Conservation (phyloP, 2,113 vertebrate genomes). For the Perognathus longimembris region DNA sequence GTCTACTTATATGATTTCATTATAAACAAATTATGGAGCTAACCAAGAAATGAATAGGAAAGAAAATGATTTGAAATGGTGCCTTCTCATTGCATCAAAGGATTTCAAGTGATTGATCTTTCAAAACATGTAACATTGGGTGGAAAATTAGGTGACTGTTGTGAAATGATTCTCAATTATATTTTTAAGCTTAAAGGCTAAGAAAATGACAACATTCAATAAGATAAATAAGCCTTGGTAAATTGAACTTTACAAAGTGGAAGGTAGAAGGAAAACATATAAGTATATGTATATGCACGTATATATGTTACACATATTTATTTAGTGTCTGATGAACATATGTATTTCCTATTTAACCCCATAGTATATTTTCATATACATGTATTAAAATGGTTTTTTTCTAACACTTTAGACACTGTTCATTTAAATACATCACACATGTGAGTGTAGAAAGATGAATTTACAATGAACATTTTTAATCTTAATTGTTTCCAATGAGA, state of each 20-base stretch:
- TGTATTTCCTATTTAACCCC: not conserved
- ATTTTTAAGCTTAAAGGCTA: constrained; percentile 41
- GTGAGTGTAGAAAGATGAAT: not conserved
- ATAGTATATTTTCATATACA: not conserved
- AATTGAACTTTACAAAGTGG: constrained; percentile 2
- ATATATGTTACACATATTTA: not conserved
- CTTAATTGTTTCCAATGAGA: constrained; percentile 69
- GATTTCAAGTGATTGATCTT: constrained; percentile 27
- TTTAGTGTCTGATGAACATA: not conserved
- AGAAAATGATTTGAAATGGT: constrained; percentile 21
- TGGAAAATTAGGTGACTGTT: constrained; percentile 29
- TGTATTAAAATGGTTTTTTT: not conserved
- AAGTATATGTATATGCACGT: not conserved
- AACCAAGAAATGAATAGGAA: constrained; percentile 42
- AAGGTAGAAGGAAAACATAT: not conserved
- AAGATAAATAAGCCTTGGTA: constrained; percentile 6
- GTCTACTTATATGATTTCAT: constrained; percentile 30
- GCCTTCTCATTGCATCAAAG: not conserved
- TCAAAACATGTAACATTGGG: constrained; percentile 40
- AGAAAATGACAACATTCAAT: constrained; percentile 25
- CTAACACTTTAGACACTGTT: not conserved
- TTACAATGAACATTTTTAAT: constrained; percentile 61
- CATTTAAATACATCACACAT: constrained; percentile 25
- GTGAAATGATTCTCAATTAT: constrained; percentile 30
- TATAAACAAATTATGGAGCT: constrained; percentile 8